A percentile compares a stretch with the other conserved stretches of the same genome.
These are phyloP conservation scores for Ephestia elutella DNA, from an alignment of 1,140 invertebrate species.

Conservation along the genomic window DNA sequence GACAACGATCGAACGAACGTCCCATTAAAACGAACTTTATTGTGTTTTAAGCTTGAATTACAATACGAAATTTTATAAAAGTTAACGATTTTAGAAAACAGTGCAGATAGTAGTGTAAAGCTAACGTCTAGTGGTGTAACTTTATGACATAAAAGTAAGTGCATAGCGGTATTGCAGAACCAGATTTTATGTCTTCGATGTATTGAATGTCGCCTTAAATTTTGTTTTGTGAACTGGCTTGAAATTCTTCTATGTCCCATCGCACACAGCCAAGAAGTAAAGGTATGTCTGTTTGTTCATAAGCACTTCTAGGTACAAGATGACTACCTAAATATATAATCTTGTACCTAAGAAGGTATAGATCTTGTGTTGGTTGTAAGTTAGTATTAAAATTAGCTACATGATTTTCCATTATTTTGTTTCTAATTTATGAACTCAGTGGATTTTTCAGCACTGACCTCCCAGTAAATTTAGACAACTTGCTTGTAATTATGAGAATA, in stretches of 20 bases:
- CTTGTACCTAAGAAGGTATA: no score
- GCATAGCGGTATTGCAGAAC: constrained; percentile 14
- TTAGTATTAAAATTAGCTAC: no score
- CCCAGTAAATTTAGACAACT: no score
- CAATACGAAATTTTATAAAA: not conserved
- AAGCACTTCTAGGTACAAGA: no score
- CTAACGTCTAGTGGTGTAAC: not conserved
- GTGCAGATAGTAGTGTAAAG: not conserved
- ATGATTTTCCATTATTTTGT: no score
- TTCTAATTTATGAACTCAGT: no score
- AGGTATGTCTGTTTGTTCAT: constrained; percentile 7
- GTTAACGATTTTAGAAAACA: not conserved
- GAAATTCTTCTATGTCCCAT: constrained; percentile 1
- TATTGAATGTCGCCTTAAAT: constrained; percentile 1
- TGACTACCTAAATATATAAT: no score
- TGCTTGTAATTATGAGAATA: no score
- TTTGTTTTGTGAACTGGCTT: constrained; percentile 3
- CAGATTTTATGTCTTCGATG: constrained; percentile 9
- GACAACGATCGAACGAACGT: constrained; percentile 29
- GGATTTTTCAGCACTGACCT: no score
- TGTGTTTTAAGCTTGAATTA: constrained; percentile 3
- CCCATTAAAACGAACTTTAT: constrained; percentile 16
- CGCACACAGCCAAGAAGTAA: constrained; percentile 1
- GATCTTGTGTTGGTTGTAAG: no score
- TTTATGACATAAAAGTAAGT: not conserved